phyloP scores from a whole-genome alignment of 2,113 vertebrate genomes.

The Phaethon lepturus region DNA sequence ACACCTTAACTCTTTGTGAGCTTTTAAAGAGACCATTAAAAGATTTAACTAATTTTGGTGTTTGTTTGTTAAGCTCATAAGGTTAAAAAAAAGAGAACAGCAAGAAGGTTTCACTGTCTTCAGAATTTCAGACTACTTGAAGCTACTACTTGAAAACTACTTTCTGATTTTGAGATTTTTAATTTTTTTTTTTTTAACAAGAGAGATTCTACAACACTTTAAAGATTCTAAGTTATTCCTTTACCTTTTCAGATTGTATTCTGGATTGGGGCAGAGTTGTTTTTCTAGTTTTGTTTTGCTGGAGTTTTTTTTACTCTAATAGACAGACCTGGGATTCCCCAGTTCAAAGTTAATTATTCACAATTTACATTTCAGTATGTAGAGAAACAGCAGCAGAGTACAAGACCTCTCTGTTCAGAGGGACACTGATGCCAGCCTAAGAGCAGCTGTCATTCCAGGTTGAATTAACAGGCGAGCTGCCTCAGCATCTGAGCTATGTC shows the following conservation, averaged over 20 bases:
- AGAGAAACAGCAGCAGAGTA: background rate
- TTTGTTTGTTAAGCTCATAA: background rate
- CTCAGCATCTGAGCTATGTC: background rate
- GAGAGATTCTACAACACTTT: background rate
- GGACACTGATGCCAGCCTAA: background rate
- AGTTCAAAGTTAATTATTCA: background rate
- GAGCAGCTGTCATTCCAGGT: constrained; percentile 9
- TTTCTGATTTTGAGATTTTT: background rate
- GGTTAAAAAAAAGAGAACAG: background rate
- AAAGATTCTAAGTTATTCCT: background rate
- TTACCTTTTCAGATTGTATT: background rate
- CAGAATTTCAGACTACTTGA: background rate
- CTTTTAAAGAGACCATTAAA: background rate
- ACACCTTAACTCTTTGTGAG: background rate
- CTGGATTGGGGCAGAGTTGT: background rate
- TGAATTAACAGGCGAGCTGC: background rate
- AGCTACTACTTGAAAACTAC: background rate
- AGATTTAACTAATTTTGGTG: background rate
- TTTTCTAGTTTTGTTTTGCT: background rate
- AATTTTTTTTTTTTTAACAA: background rate
- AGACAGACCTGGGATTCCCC: background rate
- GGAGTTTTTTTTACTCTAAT: background rate
- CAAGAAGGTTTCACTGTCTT: background rate
- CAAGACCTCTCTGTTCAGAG: background rate
- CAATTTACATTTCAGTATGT: background rate